Percentiles rank a stretch among this genome's conserved stretches.
These are phyloP conservation scores for Octopus sinensis DNA, from an alignment of 1,140 invertebrate genomes.

Conservation along the genomic window DNA sequence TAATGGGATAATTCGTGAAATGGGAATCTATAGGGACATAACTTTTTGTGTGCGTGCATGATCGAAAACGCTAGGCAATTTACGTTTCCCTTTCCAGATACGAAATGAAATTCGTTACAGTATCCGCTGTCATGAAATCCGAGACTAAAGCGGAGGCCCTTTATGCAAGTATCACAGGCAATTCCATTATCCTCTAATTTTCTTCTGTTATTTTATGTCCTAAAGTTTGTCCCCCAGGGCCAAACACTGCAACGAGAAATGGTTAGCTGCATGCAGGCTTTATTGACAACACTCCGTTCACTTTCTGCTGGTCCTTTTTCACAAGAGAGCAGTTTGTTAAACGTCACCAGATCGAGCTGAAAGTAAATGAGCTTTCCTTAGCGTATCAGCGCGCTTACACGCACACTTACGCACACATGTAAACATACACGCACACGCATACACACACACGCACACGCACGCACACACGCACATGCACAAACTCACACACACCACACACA, in stretches of 20 bases:
- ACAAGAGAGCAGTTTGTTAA: slow-evolving; percentile 14
- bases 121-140: slow-evolving; percentile 7
- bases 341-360: background rate
- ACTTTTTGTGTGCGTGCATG: background rate
- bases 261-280: slow-evolving; percentile 1
- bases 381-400: too few species aligned
- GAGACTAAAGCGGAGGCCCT: background rate
- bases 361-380: background rate
- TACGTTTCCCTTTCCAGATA: background rate
- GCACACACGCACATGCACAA: too few species aligned
- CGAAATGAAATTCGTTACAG: slow-evolving; percentile 12
- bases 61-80: background rate
- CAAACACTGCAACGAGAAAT: background rate
- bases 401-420: too few species aligned
- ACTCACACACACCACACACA: too few species aligned
- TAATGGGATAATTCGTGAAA: background rate
- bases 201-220: slow-evolving; percentile 16
- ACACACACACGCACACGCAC: too few species aligned
- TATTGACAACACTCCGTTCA: background rate
- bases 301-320: background rate
- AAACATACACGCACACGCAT: too few species aligned
- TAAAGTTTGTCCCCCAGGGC: background rate
- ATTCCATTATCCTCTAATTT: slow-evolving; percentile 15
- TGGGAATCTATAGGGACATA: slow-evolving; percentile 8
- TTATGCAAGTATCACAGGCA: slow-evolving; percentile 15